These are phyloP conservation scores for Bolinopsis microptera DNA, from an alignment of 37 sponge, comb jelly and placozoan genomes.

Conservation along the genomic window DNA sequence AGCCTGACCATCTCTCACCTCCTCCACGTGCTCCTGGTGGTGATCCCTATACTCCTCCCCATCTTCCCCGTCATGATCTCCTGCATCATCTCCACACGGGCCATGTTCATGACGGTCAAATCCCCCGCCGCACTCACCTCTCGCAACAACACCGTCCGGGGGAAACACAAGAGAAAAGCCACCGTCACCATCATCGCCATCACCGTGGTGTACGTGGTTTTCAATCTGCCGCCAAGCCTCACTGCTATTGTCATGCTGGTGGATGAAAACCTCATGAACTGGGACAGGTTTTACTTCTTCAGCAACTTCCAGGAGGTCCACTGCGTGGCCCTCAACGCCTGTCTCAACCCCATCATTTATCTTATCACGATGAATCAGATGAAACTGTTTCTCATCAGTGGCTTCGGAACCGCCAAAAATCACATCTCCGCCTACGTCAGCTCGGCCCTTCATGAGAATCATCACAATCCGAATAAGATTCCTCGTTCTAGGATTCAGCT, in stretches of 20 bases:
- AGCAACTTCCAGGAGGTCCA: constrained; percentile 64
- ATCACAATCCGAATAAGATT: not conserved
- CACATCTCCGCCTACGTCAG: not conserved
- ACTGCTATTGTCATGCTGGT: constrained; percentile 58
- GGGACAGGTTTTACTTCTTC: constrained; percentile 42
- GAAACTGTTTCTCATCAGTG: not conserved
- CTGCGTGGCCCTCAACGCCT: constrained; percentile 63
- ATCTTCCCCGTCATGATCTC: constrained; percentile 49
- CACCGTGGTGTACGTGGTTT: constrained; percentile 52
- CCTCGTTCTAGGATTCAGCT: not conserved
- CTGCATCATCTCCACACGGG: constrained; percentile 60
- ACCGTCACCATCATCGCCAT: constrained; percentile 23
- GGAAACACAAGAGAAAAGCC: constrained; percentile 37
- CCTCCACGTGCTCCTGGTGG: constrained; percentile 58
- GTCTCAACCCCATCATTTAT: constrained; percentile 58
- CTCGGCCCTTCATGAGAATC: not conserved
- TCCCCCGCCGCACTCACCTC: constrained; percentile 2
- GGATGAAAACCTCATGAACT: constrained; percentile 54
- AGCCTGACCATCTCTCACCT: not conserved
- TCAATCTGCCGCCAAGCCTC: constrained; percentile 55
- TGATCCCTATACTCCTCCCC: constrained; percentile 52
- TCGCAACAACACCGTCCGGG: not conserved
- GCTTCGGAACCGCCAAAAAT: constrained; percentile 3
- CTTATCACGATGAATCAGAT: constrained; percentile 58
- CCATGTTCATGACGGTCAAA: constrained; percentile 25